phyloP scores from a whole-genome alignment of 2,113 vertebrate genomes.

The Tetraodon nigroviridis region DNA sequence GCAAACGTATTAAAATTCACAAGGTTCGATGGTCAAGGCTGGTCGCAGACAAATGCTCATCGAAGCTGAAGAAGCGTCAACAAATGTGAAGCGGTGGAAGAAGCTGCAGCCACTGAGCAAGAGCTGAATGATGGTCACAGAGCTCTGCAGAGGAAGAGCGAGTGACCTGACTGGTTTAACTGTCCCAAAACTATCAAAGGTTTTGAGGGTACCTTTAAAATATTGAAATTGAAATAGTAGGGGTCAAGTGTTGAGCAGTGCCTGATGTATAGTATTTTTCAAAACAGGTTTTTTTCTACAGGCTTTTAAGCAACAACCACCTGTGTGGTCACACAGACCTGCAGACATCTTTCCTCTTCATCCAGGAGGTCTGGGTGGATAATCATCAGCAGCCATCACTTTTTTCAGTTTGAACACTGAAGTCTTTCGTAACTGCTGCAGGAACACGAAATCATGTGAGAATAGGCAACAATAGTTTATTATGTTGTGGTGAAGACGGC shows the following conservation, averaged over 20 bases:
- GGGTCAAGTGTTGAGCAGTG: too few relatives aligned
- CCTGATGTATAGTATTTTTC: too few relatives aligned
- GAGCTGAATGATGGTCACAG: neutral
- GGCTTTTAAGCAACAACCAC: too few relatives aligned
- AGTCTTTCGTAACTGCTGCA: neutral
- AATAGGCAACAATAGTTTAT: too few relatives aligned
- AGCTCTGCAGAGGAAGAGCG: neutral
- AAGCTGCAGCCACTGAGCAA: conserved; percentile 2
- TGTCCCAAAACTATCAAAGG: neutral
- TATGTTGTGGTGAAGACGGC: too few relatives aligned
- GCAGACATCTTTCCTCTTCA: neutral
- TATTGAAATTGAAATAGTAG: too few relatives aligned
- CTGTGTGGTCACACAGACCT: neutral
- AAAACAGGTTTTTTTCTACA: too few relatives aligned
- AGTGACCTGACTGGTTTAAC: neutral
- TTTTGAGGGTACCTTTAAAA: neutral
- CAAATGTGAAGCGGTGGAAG: conserved; percentile 9
- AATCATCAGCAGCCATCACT: neutral
- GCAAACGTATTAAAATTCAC: conserved; percentile 13
- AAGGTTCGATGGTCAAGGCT: conserved; percentile 31
- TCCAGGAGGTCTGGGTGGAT: neutral
- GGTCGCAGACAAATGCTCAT: conserved; percentile 32
- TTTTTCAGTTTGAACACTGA: neutral
- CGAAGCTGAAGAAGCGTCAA: conserved; percentile 26
- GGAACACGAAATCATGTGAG: too few relatives aligned